Evolutionary conservation across 2,888 invertebrate species (phyloP), one percentile per base, ranked within the genome.

Genomic region (Luffia ferchaultella): DNA sequence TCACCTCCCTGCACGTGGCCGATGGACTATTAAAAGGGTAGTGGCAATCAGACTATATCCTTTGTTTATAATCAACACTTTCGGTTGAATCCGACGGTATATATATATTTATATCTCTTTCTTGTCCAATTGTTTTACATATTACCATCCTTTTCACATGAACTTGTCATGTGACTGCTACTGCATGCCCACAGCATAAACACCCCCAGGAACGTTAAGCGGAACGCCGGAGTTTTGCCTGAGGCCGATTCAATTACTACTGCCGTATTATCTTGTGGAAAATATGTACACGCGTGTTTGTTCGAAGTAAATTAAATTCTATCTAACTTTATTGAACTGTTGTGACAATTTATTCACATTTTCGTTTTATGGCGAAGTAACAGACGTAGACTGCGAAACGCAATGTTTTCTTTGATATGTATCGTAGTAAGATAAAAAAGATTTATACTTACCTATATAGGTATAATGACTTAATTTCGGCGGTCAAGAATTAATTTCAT

Each of bases 171-270:
- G 58, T 68, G 73, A 69, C 70, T 70, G 70, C 76, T 77, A 76
- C 20, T 49, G 42, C 42, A 49, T 42, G 16, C 17, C 49, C 42
- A 43, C 7, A 5, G n/a, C 43, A 19, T 64, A 63, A 70, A 70
- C 68, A 71, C 75, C 79, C 75, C 71, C 70, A 76, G 74, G 79
- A 77, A 76, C 80, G 79, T 78, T 78, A 80, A 80, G 76, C 44
- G 45, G 42, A 16, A 42, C 18, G n/a, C 43, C 52, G 46, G 46
- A 47, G 48, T 73, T 73, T 70, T 68, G 80, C 82, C 79, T 72
- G 72, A 74, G 80, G 82, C 80, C 77, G 80, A 83, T 80, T 80
- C 82, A 80, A 83, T 83, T 83, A 83, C 82, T 77, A 79, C 78
- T 73, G 76, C 76, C 72, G 76, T 79, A 80, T 80, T 80, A 80